Conservation (phyloP, 2,113 vertebrate genomes). For the Centropus bengalensis region DNA sequence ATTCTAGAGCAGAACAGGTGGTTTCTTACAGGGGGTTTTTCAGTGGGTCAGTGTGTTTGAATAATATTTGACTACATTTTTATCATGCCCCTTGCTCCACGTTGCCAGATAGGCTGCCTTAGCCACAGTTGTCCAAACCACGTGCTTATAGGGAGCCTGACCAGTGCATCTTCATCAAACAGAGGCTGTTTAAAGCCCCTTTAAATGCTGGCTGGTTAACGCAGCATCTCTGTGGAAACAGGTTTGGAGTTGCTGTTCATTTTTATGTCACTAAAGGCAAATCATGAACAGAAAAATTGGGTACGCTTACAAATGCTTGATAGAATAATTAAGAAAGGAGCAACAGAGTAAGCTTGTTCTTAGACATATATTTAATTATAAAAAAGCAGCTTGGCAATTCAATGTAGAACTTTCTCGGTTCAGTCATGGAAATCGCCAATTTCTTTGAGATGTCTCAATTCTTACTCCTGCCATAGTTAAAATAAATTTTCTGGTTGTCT, state of each 20-base stretch:
- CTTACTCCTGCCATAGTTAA: background rate
- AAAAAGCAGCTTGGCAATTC: background rate
- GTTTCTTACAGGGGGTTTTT: constrained; percentile 15
- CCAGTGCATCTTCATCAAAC: background rate
- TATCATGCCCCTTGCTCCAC: background rate
- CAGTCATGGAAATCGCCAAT: background rate
- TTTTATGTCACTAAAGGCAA: background rate
- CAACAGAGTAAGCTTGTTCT: background rate
- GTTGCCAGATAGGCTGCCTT: background rate
- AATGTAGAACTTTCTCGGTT: background rate
- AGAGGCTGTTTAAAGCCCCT: background rate
- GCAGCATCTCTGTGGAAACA: background rate
- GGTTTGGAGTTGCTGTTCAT: background rate
- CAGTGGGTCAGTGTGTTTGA: background rate
- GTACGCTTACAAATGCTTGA: background rate
- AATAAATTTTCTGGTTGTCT: background rate
- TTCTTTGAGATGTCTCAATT: background rate
- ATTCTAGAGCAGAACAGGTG: constrained; percentile 48
- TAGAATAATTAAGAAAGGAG: background rate
- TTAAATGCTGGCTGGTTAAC: background rate
- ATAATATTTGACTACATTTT: background rate
- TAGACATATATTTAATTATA: background rate
- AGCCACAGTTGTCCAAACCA: background rate
- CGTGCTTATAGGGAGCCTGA: background rate
- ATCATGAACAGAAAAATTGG: background rate